Conservation (phyloP, 2,888 invertebrate species). For the Lymantria monacha region DNA sequence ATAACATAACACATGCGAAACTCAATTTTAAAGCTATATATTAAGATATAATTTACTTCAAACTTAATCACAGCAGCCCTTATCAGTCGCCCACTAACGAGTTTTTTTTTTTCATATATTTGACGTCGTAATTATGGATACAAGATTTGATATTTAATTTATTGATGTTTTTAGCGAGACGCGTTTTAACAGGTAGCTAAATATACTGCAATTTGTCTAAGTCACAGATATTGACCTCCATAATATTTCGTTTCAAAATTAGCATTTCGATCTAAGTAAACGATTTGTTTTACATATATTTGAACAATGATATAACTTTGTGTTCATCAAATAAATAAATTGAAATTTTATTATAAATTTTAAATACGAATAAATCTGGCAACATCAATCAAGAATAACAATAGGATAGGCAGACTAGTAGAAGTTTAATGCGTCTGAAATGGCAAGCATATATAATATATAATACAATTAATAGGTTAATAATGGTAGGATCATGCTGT, state of each 20-base stretch:
- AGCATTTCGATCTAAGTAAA: neutral
- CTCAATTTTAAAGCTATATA: accelerated
- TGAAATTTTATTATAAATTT: no score
- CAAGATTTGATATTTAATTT: slow-evolving; percentile 19
- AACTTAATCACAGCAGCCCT: slow-evolving; percentile 15
- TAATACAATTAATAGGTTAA: no score
- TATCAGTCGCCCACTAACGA: slow-evolving; percentile 31
- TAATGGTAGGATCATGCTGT: no score
- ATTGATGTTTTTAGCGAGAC: slow-evolving; percentile 9
- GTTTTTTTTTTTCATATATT: slow-evolving; percentile 15
- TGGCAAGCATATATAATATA: no score
- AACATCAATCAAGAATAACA: no score
- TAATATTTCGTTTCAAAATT: neutral
- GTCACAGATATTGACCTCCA: neutral
- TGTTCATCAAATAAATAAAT: no score
- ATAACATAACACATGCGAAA: neutral
- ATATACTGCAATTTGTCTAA: slow-evolving; percentile 2
- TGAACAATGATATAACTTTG: no score
- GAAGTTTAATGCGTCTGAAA: no score
- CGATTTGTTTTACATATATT: neutral
- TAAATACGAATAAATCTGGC: no score
- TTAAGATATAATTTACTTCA: slow-evolving; percentile 2
- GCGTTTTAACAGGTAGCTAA: slow-evolving; percentile 8
- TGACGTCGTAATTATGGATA: slow-evolving; percentile 29
- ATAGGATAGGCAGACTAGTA: no score